Base-by-base conservation (phyloP, 1,140 invertebrate genomes). In the Zophobas morio region DNA sequence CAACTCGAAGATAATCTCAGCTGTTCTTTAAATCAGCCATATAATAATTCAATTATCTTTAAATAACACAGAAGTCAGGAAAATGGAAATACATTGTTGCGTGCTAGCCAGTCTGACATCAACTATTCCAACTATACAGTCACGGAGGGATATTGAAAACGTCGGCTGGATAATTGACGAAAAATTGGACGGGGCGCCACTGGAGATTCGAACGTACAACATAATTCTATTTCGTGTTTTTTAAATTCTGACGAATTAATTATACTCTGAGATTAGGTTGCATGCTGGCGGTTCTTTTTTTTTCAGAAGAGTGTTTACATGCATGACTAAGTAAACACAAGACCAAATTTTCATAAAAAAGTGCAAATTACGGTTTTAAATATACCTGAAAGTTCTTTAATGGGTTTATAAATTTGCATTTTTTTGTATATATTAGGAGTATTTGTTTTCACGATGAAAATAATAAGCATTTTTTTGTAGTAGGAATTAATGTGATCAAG, bases 101-200 rank as follows among this genome's bases (percentile, higher is more conserved):
- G 60, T 66, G 60, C n/a, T 42, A 36, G 60, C 39, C 39, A 66
- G 60, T 66, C 60, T 66, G 60, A 66, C 60, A 66, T 66, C 60
- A 47, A 40, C 60, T 42, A 66, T 66, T 66, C 60, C n/a, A 66
- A 40, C 60, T 42, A 40, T 66, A 33, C 39, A 66, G 60, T 66
- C 60, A 66, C 60, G 60, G 60, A 66, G 60, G 60, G 60, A 66
- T 66, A 66, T 66, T 66, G 60, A 66, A 66, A 66, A 66, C 60
- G 60, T 42, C 60, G 60, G 60, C 5, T 6, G 60, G 60, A 66
- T 66, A 66, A 66, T 66, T 66, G 60, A 66, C 60, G 37, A 66
- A 66, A 66, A 66, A 66, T 66, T 66, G 60, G 60, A 66, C 39
- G 39, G 56, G 37, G 60, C 60, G 60, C 60, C 60, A 57, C 54